Percentiles rank a stretch among this genome's conserved stretches.
phyloP scores from a whole-genome alignment of 2,888 invertebrate genomes.

The Acronicta aceris region DNA sequence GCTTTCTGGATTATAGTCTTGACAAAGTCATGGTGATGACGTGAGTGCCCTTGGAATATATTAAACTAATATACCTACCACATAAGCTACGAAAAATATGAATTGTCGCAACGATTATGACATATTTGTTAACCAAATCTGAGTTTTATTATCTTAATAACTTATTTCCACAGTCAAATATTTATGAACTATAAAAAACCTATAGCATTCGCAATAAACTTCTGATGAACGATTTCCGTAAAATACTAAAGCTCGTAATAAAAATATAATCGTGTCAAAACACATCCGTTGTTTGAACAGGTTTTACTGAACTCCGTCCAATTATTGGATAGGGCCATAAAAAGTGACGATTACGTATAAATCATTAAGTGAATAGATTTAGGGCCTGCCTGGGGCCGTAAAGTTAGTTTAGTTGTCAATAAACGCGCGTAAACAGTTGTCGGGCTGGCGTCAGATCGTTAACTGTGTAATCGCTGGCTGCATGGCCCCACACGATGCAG shows the following conservation, averaged over 20 bases:
- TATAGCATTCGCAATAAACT: conserved; percentile 52
- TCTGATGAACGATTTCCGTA: conserved; percentile 57
- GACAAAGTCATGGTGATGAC: conserved; percentile 13
- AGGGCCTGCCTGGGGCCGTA: conserved; percentile 68
- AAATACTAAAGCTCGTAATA: conserved; percentile 55
- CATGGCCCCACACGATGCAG: conserved; percentile 69
- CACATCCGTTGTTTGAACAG: conserved; percentile 58
- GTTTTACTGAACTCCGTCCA: conserved; percentile 56
- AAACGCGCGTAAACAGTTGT: conserved; percentile 76
- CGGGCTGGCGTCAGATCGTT: conserved; percentile 65
- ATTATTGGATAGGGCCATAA: conserved; percentile 59
- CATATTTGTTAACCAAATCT: conserved; percentile 33
- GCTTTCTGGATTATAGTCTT: conserved; percentile 38
- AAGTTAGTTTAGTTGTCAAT: conserved; percentile 77
- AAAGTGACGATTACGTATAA: conserved; percentile 68
- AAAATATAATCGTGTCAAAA: conserved; percentile 59
- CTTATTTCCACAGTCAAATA: conserved; percentile 49
- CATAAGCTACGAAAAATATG: conserved; percentile 20
- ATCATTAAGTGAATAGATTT: conserved; percentile 79
- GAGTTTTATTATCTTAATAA: conserved; percentile 39
- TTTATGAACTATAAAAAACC: conserved; percentile 56
- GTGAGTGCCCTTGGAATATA: conserved; percentile 19
- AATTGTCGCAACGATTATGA: conserved; percentile 41
- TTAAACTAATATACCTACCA: conserved; percentile 5
- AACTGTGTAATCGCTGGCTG: conserved; percentile 65